phyloP scores from a whole-genome alignment of 1,140 invertebrate species.

The Pseudomyrmex sp. region DNA sequence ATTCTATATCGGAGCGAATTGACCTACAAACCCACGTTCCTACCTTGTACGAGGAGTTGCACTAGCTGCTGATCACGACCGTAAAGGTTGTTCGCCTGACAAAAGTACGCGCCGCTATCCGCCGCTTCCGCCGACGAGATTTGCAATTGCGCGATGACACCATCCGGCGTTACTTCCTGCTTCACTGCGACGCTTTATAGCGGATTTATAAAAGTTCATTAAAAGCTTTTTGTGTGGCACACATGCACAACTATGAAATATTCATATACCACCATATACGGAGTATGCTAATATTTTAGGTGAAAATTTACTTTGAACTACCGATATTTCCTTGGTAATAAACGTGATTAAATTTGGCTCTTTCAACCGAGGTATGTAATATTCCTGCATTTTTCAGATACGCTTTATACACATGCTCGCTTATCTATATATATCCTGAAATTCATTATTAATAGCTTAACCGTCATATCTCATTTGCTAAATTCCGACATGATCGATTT shows the following conservation, averaged over 20 bases:
- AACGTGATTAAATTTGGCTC: background rate
- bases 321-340: constrained; percentile 7
- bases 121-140: constrained; percentile 89
- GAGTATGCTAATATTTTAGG: constrained; percentile 25
- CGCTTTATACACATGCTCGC: background rate
- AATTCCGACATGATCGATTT: constrained; percentile 44
- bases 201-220: constrained; percentile 43
- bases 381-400: constrained; percentile 21
- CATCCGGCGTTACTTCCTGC: constrained; percentile 89
- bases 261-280: constrained; percentile 27
- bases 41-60: constrained; percentile 92
- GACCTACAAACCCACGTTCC: constrained; percentile 40
- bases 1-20: constrained; percentile 37
- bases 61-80: constrained; percentile 93
- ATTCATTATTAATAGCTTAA: constrained; percentile 47
- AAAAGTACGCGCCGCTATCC: constrained; percentile 94
- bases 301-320: constrained; percentile 14
- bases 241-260: constrained; percentile 41
- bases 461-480: constrained; percentile 44
- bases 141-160: constrained; percentile 90
- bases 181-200: constrained; percentile 87
- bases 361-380: constrained; percentile 18
- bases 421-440: background rate
- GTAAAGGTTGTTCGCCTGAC: constrained; percentile 92
- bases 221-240: constrained; percentile 8